These are phyloP conservation scores for Nothocercus nigrocapillus DNA, from an alignment of 2,113 vertebrate genomes.

Conservation along the genomic window DNA sequence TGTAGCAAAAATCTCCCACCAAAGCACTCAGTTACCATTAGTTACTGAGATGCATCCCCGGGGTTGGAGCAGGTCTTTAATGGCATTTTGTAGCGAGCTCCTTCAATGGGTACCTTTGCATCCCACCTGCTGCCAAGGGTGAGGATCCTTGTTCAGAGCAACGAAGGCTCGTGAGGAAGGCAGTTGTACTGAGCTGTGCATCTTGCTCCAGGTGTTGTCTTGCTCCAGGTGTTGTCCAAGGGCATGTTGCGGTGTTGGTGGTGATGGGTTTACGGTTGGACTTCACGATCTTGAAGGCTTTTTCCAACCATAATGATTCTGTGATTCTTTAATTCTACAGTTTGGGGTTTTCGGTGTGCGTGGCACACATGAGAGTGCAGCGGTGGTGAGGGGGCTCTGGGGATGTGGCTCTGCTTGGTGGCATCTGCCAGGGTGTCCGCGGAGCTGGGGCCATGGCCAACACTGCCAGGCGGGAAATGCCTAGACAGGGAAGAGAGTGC, in stretches of 20 bases:
- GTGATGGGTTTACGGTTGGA: no score
- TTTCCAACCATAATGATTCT: no score
- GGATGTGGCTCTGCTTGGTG: rapidly evolving
- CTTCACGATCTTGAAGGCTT: no score
- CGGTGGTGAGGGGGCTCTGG: neutral
- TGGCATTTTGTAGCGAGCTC: rapidly evolving
- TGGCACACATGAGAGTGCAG: neutral
- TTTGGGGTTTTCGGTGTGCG: no score
- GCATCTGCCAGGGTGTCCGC: rapidly evolving
- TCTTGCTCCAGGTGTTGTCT: neutral
- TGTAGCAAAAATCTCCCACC: neutral
- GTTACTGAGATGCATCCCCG: rapidly evolving
- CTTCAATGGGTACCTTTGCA: neutral
- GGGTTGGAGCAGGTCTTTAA: neutral
- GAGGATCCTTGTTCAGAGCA: neutral
- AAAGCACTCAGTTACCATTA: neutral
- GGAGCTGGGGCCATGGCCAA: neutral
- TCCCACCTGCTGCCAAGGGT: neutral
- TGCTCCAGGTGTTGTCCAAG: neutral
- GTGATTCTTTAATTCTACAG: no score
- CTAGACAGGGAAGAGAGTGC: neutral
- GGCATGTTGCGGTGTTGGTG: neutral
- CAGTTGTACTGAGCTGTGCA: no score
- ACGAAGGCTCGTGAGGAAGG: neutral
- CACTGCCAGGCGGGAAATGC: neutral